Evolutionary conservation across 2,797 vertebrate genomes (phyloP), one percentile per base, ranked within the genome.

Genomic region (Numenius phaeopus): DNA sequence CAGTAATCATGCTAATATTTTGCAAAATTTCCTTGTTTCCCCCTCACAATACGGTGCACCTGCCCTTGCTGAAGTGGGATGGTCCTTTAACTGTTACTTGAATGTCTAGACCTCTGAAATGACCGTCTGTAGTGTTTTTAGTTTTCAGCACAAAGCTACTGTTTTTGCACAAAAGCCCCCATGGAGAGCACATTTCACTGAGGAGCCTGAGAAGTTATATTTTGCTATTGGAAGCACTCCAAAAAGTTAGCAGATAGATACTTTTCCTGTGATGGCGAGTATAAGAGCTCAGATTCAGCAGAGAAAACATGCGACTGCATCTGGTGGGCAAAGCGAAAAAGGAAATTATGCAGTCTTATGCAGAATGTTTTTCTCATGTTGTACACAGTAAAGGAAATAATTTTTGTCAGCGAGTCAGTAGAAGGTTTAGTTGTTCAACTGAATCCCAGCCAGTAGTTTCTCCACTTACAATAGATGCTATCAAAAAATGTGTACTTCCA

Each of bases 281-380:
- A 19, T 9, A 71, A 86, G 78, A 94, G 22, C 72, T 93, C 12
- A 88, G 61, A 90, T 72, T 95, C 72, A 91, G 59, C 40, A 78
- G 85, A 71, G 94, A 59, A 94, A 89, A 79, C 86, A 67, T 85
- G 83, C 67, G 73, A 37, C 81, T 95, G 47, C 89, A 94, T 95
- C 81, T 94, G 81, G 49, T 85, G 61, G 67, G 76, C 72, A 91
- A 91, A 89, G 82, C 15, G 54, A 59, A 86, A 90, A 71, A 21
- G n/a, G 50, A 87, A 95, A 91, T 91, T 37, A 40, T 83, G 27
- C 58, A 81, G 49, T 61, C 46, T 89, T 80, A 64, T 44, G 61
- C 40, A 87, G 65, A 91, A 70, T 93, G 59, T 87, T 89, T 78
- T 96, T 94, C 80, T 87, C n/a, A 17, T 83, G 67, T 23, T 62